phyloP scores from a whole-genome alignment of 2,113 vertebrate genomes.

The Crotalus viridis region DNA sequence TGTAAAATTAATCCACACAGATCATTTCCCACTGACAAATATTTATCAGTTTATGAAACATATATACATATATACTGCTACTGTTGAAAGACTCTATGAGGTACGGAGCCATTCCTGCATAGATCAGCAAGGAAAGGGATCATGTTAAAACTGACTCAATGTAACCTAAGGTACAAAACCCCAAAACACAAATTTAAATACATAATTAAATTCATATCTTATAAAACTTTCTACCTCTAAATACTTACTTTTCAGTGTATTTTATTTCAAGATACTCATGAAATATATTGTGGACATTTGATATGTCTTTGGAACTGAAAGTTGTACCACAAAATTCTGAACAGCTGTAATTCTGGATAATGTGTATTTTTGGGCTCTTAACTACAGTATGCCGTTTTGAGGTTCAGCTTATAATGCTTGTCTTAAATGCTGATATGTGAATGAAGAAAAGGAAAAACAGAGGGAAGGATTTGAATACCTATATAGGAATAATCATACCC shows the following conservation, averaged over 20 bases:
- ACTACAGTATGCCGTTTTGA: background rate
- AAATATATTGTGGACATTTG: background rate
- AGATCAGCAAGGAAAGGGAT: background rate
- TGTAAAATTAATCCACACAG: background rate
- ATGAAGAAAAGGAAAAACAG: background rate
- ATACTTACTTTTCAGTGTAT: background rate
- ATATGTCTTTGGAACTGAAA: background rate
- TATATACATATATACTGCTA: background rate
- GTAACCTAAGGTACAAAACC: background rate
- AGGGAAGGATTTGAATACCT: background rate
- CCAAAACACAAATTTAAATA: background rate
- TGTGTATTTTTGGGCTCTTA: background rate
- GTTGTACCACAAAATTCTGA: background rate
- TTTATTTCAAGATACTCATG: background rate
- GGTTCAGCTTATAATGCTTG: background rate
- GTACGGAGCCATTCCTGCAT: background rate
- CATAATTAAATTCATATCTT: background rate
- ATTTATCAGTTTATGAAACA: background rate
- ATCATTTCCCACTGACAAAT: background rate
- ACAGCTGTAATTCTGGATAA: background rate
- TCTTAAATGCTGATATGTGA: background rate
- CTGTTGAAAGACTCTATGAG: background rate
- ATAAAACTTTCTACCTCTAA: background rate
- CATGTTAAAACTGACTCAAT: background rate
- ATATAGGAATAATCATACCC: background rate